Percentiles rank a stretch among this genome's conserved stretches.
These are phyloP conservation scores for Glyptemys insculpta DNA, from an alignment of 2,797 vertebrate genomes.

Conservation along the genomic window DNA sequence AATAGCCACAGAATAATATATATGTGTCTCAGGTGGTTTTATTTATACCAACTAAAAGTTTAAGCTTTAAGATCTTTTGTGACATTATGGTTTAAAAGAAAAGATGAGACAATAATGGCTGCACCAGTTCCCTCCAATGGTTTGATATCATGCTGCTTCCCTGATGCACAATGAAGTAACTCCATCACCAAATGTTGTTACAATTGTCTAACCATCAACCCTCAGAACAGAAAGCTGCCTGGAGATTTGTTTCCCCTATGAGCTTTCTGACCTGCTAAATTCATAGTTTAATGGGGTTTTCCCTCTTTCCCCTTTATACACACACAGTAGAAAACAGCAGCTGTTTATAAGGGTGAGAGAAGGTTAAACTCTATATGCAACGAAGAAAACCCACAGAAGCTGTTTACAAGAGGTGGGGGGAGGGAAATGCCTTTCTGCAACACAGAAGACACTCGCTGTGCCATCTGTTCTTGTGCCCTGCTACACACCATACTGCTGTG, in stretches of 20 bases:
- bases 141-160: background rate
- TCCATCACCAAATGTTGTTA: background rate
- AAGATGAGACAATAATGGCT: background rate
- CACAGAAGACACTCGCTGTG: conserved; percentile 62
- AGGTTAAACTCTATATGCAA: conserved; percentile 21
- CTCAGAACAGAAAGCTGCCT: background rate
- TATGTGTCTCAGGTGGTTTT: background rate
- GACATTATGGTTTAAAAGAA: background rate
- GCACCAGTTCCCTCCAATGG: background rate
- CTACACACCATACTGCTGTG: conserved; percentile 57
- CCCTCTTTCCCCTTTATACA: background rate
- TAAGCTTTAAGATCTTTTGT: background rate
- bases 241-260: conserved; percentile 1
- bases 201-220: background rate
- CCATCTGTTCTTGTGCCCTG: conserved; percentile 62
- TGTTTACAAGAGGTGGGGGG: conserved; percentile 44
- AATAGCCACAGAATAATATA: background rate
- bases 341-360: background rate
- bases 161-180: background rate
- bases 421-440: conserved; percentile 31
- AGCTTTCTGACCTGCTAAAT: background rate
- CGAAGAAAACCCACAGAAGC: conserved; percentile 33
- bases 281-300: background rate
- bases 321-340: background rate
- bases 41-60: background rate